Evolutionary conservation across 64 coral and sea anemone genomes (phyloP), one percentile per base, ranked within the genome.

Genomic region (Porites australiensis): DNA sequence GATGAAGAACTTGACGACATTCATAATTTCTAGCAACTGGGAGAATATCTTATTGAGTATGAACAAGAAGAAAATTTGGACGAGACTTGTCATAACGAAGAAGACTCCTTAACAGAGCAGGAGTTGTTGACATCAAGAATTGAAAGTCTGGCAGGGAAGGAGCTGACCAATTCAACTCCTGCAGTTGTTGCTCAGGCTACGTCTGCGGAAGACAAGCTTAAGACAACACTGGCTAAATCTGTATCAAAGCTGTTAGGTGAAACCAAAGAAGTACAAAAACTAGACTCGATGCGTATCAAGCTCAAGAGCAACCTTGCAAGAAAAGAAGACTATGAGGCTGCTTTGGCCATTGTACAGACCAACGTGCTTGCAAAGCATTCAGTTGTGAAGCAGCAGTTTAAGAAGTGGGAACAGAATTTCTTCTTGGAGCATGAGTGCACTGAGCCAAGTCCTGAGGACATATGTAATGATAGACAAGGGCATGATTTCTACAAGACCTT

Each of bases 281-380:
- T 90, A 11, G 89, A 90, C 80, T 72, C 82, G 72, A 50, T 70
- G 44, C 53, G 50, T 15, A 59, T 58, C 16, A 15, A 44, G 21
- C 8, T 81, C 18, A 90, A 64, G 47, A 20, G 48, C 19, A 68
- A 82, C 59, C 77, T 80, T 58, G 72, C 54, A 68, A 82, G 57
- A 45, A 69, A 73, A 21, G 50, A 68, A 59, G 73, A 72, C 21
- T 61, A 90, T 66, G 50, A 90, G 82, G 22, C 77, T 44, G 27
- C 57, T 37, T 65, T 90, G 23, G 54, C 89, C 50, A 13, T 72
- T 7, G 79, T 90, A 45, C 89, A 90, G 82, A 71, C 66, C 20
- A 64, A 90, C n/a, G 74, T 90, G 11, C 70, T 90, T 50, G 51
- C 89, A 90, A 68, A 90, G 79, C 89, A 90, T 58, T 72, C 89